phyloP scores from a whole-genome alignment of 2,113 vertebrate genomes.

The Elgaria multicarinata region DNA sequence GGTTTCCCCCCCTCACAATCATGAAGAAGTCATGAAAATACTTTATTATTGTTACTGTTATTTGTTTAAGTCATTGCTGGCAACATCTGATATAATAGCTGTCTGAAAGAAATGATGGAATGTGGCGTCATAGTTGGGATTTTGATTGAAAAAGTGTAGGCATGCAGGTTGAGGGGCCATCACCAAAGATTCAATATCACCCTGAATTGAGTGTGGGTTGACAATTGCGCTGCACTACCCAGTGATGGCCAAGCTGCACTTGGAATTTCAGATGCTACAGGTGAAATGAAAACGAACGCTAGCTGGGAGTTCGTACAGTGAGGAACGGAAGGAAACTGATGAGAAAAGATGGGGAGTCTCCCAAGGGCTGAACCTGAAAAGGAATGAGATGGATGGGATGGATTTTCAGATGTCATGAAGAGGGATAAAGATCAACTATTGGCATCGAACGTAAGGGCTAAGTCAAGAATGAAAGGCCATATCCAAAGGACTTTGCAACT shows the following conservation, averaged over 20 bases:
- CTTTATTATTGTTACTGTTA: background rate
- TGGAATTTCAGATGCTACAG: background rate
- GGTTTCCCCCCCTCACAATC: background rate
- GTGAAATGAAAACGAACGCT: background rate
- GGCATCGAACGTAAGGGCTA: background rate
- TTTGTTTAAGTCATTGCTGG: background rate
- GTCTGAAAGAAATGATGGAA: background rate
- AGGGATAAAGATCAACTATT: background rate
- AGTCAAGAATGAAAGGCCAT: background rate
- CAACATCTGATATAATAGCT: background rate
- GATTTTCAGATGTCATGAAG: background rate
- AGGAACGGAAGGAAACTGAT: background rate
- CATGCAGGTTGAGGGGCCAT: no score
- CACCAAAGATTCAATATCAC: background rate
- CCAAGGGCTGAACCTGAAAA: background rate
- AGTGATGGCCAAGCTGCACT: background rate
- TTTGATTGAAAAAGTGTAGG: no score
- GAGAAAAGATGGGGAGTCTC: background rate
- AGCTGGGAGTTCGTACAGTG: background rate
- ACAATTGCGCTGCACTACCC: background rate
- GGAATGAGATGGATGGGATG: background rate
- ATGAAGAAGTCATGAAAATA: background rate
- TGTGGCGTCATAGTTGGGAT: no score
- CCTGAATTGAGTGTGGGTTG: background rate
- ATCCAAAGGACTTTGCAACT: background rate